These are phyloP conservation scores for Pristionchus japonicus DNA, from an alignment of 2,888 invertebrate species.

Conservation along the genomic window DNA sequence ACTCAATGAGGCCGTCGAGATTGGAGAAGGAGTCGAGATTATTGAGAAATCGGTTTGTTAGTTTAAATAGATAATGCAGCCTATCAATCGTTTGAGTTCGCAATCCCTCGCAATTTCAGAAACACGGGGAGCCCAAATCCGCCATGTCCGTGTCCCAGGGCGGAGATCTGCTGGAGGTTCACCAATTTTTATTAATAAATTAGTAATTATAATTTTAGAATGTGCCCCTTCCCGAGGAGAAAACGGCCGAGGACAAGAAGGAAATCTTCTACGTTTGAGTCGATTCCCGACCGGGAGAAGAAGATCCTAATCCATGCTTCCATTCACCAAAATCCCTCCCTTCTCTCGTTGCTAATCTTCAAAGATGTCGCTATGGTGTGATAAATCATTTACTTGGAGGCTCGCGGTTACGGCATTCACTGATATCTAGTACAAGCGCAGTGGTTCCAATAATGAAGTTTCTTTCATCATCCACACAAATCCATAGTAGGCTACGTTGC, in stretches of 20 bases:
- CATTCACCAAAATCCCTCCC: background rate
- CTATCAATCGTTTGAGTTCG: too few species aligned
- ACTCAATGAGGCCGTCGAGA: conserved; percentile 18
- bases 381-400: conserved; percentile 29
- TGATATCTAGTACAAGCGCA: too few species aligned
- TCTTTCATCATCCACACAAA: too few species aligned
- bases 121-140: conserved; percentile 25
- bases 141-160: conserved; percentile 19
- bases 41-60: conserved; percentile 1
- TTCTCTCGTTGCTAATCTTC: background rate
- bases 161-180: conserved; percentile 22
- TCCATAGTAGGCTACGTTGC: too few species aligned
- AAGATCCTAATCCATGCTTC: background rate
- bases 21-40: conserved; percentile 32
- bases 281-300: background rate
- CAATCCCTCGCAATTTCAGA: background rate
- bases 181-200: background rate
- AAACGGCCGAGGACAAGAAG: conserved; percentile 30
- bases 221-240: conserved; percentile 35
- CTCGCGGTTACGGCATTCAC: background rate
- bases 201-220: background rate
- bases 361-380: conserved; percentile 2
- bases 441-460: too few species aligned
- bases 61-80: background rate
- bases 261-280: conserved; percentile 3